Evolutionary conservation across 2,888 invertebrate species (phyloP).

Genomic region (Platycnemis pennipes): DNA sequence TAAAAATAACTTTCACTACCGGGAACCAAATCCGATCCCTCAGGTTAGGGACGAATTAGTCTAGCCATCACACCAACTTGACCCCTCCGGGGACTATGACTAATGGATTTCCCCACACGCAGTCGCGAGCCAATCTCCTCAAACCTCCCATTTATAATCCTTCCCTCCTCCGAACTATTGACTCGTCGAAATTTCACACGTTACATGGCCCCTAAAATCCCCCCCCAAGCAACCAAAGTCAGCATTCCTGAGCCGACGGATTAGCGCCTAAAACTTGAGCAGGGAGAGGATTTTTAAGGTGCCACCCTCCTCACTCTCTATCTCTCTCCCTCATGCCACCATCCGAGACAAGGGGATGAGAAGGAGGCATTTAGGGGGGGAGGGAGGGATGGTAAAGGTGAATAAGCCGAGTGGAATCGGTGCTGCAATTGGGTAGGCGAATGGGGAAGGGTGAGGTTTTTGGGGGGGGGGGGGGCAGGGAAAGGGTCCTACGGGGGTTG

Average conservation of each 20-base stretch:
- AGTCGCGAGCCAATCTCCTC: not conserved
- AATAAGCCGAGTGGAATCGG: not conserved
- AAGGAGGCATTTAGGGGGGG: not conserved
- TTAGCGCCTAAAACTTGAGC: not conserved
- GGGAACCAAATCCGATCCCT: too few species aligned
- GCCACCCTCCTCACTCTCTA: not conserved
- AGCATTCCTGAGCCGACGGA: conserved; percentile 53
- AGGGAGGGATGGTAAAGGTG: not conserved
- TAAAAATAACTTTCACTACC: too few species aligned
- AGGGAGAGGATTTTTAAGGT: conserved; percentile 27
- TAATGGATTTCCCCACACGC: too few species aligned
- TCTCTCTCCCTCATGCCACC: not conserved
- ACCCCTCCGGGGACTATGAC: too few species aligned
- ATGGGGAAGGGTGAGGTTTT: not conserved
- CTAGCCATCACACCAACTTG: too few species aligned
- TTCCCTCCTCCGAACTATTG: conserved; percentile 25
- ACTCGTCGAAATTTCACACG: conserved; percentile 51
- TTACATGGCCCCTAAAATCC: conserved; percentile 49
- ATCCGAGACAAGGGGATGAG: not conserved
- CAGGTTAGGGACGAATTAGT: too few species aligned
- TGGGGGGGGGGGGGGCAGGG: not conserved
- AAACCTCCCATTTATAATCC: not conserved
- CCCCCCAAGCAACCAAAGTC: not conserved
- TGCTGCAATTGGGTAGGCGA: not conserved
- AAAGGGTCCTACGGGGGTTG: not conserved